Percentiles rank a stretch among this genome's conserved stretches.
Evolutionary conservation across 2,888 invertebrate genomes (phyloP).

Genomic region (Rhagonycha fulva): DNA sequence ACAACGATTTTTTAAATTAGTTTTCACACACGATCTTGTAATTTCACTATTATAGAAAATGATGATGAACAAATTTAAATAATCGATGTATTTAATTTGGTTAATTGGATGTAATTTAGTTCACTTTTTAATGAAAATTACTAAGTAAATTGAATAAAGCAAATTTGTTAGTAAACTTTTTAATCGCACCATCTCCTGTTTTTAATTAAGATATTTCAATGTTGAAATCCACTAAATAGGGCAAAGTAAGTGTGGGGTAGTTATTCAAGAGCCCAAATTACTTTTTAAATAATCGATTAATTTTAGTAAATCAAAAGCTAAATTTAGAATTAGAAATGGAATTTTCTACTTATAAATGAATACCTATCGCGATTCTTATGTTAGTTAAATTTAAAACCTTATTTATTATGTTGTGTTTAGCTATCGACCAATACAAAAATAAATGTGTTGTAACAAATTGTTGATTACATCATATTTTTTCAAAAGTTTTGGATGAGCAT

Average conservation of each 20-base stretch:
- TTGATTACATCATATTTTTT: background rate
- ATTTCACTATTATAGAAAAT: background rate
- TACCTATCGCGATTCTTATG: background rate
- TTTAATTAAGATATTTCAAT: background rate
- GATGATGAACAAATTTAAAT: background rate
- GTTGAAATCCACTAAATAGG: background rate
- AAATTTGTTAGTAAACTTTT: background rate
- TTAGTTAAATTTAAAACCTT: slow-evolving; percentile 1
- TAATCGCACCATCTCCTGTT: background rate
- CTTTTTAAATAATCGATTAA: background rate
- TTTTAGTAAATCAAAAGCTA: background rate
- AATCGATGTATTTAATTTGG: background rate
- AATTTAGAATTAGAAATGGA: background rate
- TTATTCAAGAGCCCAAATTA: background rate
- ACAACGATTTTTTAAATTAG: background rate
- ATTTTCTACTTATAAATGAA: background rate
- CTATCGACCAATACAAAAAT: background rate
- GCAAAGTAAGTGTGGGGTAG: background rate
- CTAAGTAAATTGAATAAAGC: background rate
- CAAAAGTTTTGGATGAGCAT: background rate
- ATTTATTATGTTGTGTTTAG: background rate
- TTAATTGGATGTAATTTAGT: background rate
- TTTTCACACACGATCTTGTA: background rate
- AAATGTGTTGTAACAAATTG: background rate
- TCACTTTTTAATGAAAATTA: background rate